Base-by-base conservation (phyloP, 2,888 invertebrate genomes). In the Spicauda simplicius region DNA sequence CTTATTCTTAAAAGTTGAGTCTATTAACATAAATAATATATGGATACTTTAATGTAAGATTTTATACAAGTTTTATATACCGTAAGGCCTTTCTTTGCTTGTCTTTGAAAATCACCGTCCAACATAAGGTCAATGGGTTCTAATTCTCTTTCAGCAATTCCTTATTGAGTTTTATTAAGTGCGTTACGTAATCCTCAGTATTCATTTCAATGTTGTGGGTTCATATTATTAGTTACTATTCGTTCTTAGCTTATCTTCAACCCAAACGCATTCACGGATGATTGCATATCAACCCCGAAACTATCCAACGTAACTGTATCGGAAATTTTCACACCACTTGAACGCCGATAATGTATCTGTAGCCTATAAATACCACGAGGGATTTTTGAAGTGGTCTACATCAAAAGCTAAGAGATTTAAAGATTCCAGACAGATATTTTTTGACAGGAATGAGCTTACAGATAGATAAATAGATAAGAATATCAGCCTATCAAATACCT, bases 301-400 rank as follows among this genome's bases (percentile, higher is more conserved):
- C 84, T 83, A 83, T 83, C 78, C 74, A 68, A 70, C 73, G 73
- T 78, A 78, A 84, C 80, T 85, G 82, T 85, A 83, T 84, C 75
- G 86, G 87, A 87, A 87, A 88, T 83, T 83, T 87, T 85, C 84
- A 86, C 82, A 79, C 78, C 72, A 77, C 77, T 73, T 72, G 78
- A 78, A 72, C 79, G 68, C 64, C 64, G 70, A 76, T 77, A 72
- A 69, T 69, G 52, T 69, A 80, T 82, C 78, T 72, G 73, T 70
- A 59, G 71, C 73, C 72, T 70, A 61, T 72, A 74, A 74, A 67
- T 63, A 71, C 54, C 57, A 64, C 72, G 56, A 30, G 3, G 11
- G 50, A 30, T 30, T 11, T 10, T 2, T 37, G 25, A 30, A n/a
- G 33, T 25, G 25, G 25, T 25, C 25, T 25, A 18, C n/a, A 11